Evolutionary conservation across 2,888 invertebrate species (phyloP), one percentile per base, ranked within the genome.

Genomic region (Tachina fera): DNA sequence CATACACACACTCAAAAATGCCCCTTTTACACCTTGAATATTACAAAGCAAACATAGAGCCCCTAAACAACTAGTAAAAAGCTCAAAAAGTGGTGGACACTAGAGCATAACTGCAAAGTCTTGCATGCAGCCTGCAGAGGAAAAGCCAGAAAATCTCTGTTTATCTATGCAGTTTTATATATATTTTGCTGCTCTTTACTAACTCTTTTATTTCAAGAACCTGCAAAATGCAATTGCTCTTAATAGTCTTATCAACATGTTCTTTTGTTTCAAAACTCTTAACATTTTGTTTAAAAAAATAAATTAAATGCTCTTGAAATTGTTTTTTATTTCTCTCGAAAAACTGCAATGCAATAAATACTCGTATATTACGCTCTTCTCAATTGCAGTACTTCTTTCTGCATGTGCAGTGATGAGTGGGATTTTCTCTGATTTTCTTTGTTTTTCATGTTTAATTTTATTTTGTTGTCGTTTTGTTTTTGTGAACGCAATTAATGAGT

Each of bases 401-500:
- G 39, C 39, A 49, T 67, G 61, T 81, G 67, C 74, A 74, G 72
- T n/a, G n/a, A n/a, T 51, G 11, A 56, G 49, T 51, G 31, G 31
- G 6, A 0, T 80, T 58, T 72, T 43, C 39, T 63, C 51, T 14
- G 39, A n/a, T 67, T 65, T 68, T 67, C 39, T 75, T 74, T 68
- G 60, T 51, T 45, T 68, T 60, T 81, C 19, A 43, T 31, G 11
- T 78, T 78, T 9, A 53, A 45, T 61, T 78, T 53, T 11, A n/a
- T 10, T 60, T 61, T 31, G 14, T 43, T 22, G n/a, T n/a, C 11
- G 19, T 16, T 58, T 58, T 14, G 13, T 56, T 41, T 31, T 19
- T 65, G 60, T 43, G 19, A 53, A 83, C 83, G 77, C 78, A 83
- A 67, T 53, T 78, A 83, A 67, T 78, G 83, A 83, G 83, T 61